phyloP scores from a whole-genome alignment of 2,113 vertebrate species.

The Sigmodon hispidus region DNA sequence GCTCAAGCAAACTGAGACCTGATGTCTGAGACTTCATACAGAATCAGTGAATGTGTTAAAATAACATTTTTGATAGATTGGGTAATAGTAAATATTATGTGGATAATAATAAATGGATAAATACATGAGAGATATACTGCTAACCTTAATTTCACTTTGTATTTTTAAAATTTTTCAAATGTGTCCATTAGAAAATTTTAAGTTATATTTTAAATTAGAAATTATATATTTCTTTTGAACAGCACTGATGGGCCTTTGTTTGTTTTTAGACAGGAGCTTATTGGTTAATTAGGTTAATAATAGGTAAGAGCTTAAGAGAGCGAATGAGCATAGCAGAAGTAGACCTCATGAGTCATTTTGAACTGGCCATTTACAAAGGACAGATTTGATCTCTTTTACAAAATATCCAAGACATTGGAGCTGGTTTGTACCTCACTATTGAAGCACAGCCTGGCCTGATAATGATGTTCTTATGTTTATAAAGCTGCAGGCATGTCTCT shows the following conservation, averaged over 20 bases:
- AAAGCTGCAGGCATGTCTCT: neutral
- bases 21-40: neutral
- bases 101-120: conserved; percentile 1
- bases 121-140: neutral
- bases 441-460: neutral
- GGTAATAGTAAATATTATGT: neutral
- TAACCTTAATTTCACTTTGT: conserved; percentile 24
- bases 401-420: neutral
- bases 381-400: neutral
- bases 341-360: conserved; percentile 44
- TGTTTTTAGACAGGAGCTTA: neutral
- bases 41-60: neutral
- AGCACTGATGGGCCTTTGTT: neutral
- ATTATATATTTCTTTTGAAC: conserved; percentile 16
- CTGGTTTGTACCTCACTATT: neutral
- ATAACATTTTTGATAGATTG: neutral
- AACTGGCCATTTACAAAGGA: conserved; percentile 33
- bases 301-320: neutral
- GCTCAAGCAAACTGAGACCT: neutral
- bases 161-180: conserved; percentile 37
- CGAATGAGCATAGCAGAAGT: neutral
- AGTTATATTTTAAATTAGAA: too few relatives aligned
- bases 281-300: neutral
- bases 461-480: conserved; percentile 1
- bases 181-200: conserved; percentile 27